A percentile compares a stretch with the other conserved stretches of the same genome.
These are phyloP conservation scores for Augiades crinisus DNA, from an alignment of 2,888 invertebrate species.

Conservation along the genomic window DNA sequence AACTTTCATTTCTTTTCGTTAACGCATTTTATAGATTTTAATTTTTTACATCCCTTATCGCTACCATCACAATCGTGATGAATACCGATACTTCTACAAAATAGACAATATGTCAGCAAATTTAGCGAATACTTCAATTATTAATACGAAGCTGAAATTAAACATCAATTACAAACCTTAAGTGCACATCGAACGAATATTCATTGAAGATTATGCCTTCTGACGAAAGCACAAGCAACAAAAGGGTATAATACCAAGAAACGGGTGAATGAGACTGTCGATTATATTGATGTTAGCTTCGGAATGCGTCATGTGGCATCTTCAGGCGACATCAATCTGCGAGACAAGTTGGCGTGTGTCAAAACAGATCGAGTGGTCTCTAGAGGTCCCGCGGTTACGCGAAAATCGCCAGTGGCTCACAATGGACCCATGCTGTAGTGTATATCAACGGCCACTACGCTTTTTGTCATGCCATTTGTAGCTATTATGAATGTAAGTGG, in stretches of 20 bases:
- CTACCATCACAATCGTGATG: too few relatives aligned
- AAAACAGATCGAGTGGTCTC: constrained; percentile 77
- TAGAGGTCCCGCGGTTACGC: constrained; percentile 49
- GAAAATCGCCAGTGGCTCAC: constrained; percentile 50
- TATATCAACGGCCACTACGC: constrained; percentile 21
- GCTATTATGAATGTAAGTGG: constrained; percentile 26
- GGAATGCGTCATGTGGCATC: constrained; percentile 43
- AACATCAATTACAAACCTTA: neutral
- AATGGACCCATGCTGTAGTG: constrained; percentile 33
- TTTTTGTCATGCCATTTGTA: constrained; percentile 23
- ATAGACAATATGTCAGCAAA: too few relatives aligned
- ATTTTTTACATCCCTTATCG: too few relatives aligned
- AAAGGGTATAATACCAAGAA: constrained; percentile 19
- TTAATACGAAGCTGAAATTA: too few relatives aligned
- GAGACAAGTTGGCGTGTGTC: constrained; percentile 66
- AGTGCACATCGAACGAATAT: neutral
- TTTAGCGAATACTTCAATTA: too few relatives aligned
- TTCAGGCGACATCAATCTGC: constrained; percentile 47
- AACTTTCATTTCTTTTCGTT: too few relatives aligned
- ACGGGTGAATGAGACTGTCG: constrained; percentile 51
- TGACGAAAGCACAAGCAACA: neutral
- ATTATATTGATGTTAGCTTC: constrained; percentile 46
- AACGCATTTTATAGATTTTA: too few relatives aligned
- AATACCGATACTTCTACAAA: too few relatives aligned
- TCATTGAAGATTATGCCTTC: neutral